Evolutionary conservation across 2,888 invertebrate genomes (phyloP), one percentile per base, ranked within the genome.

Genomic region (Chaitophorus viminalis): DNA sequence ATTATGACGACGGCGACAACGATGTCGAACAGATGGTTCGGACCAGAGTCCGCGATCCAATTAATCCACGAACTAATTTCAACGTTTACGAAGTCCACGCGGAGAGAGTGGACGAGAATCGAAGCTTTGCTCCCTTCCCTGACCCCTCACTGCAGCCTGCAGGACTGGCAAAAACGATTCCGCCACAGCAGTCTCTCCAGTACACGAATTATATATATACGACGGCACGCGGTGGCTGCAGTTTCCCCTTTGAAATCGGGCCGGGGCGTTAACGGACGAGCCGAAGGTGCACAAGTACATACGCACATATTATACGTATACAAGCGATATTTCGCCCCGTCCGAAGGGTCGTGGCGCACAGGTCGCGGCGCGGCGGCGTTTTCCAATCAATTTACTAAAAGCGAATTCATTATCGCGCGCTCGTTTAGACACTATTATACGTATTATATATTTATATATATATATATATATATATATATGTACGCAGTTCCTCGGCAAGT

Each of bases 61-160:
- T 82, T 70, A 82, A 82, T 82, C 82, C 82, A 29, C 46, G 70
- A 82, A 82, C 52, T 70, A 70, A 82, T 82, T 81, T 70, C 70
- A n/a, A 54, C 81, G 68, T 81, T 68, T 70, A 46, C 46, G 11
- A 29, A 68, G 68, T 81, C 68, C 68, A 39, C 36, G 36, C 36
- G 21, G 36, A 14, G 21, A 39, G 68, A 18, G 29, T 52, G 68
- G n/a, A 25, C 82, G 31, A 46, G 70, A 70, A 46, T 46, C 46
- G 46, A 11, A 33, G 79, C 65, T 79, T 36, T n/a, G 65, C 65
- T 4, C 21, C 65, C 46, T 46, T 46, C 46, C 46, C 46, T 9
- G 46, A 1, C 1, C 46, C 46, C 46, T 9, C 46, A 9, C 46
- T 9, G 8, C 11, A 5, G 1, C 11, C 46, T 9, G 1, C 8